These are phyloP conservation scores for Pantherophis guttatus DNA, from an alignment of 2,113 vertebrate species.

Conservation along the genomic window DNA sequence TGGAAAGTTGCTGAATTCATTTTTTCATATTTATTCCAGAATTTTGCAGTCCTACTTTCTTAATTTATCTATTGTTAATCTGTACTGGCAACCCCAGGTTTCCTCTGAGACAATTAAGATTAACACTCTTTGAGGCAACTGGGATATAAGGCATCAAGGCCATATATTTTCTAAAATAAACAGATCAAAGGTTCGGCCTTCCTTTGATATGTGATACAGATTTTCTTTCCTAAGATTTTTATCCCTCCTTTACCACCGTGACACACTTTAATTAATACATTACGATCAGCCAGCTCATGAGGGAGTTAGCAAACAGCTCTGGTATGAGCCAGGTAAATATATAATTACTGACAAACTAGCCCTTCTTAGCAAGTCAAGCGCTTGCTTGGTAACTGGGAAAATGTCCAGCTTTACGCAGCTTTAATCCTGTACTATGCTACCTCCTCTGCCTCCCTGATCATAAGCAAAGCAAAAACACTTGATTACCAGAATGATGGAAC, in stretches of 20 bases:
- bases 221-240: neutral
- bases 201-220: slow-evolving; percentile 50
- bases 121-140: slow-evolving; percentile 48
- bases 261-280: slow-evolving; percentile 10
- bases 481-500: neutral
- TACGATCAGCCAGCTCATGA: neutral
- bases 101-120: slow-evolving; percentile 49
- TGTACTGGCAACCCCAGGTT: slow-evolving; percentile 41
- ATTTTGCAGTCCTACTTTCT: slow-evolving; percentile 37
- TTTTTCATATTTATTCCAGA: slow-evolving; percentile 37
- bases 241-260: accelerated
- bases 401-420: neutral
- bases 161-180: slow-evolving; percentile 37
- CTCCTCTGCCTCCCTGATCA: neutral
- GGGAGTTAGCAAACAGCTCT: neutral
- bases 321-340: neutral
- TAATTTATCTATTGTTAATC: slow-evolving; percentile 54
- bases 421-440: neutral
- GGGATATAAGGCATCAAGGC: slow-evolving; percentile 33
- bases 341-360: neutral
- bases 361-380: neutral
- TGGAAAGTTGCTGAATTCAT: slow-evolving; percentile 37
- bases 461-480: slow-evolving; percentile 13
- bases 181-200: slow-evolving; percentile 21
- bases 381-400: neutral